Base-by-base conservation (phyloP, 1,140 invertebrate genomes). In the Neelides sp. region DNA sequence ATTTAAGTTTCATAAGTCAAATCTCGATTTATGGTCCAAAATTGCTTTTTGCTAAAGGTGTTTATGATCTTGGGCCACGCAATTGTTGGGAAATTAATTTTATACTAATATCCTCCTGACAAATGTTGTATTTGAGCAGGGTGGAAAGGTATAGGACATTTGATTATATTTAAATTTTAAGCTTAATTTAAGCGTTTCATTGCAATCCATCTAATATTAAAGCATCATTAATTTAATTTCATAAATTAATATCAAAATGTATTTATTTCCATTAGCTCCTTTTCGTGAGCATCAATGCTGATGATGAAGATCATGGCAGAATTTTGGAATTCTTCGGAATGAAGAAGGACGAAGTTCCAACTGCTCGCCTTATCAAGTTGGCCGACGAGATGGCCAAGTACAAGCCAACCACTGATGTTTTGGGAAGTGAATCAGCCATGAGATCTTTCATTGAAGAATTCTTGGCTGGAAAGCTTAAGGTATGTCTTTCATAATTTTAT, bases 251-350 rank as follows among this genome's bases (percentile, higher is more conserved):
- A 19, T 2, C 13, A 22, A 22, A 10, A n/a, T 10, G 26, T 48
- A 42, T 19, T 50, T 59, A 57, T 49, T 44, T 40, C 66, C 65
- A n/a, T 15, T 56, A 82, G 76, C 71, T 87, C 48, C 76, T 98
- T 50, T 95, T 96, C 63, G 93, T 99, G 10, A 88, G 84, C 49
- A 92, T 99, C 65, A 83, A 98, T 69, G 80, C 85, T 35, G 88
- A 90, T 64, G 87, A 96, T 68, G 83, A 91, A 67, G 95, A 98
- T 65, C 94, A 98, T 68, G 79, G 83, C 58, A 80, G 93, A 65
- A 98, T 99, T 65, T 75, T 98, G 62, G 95, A 98, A 72, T 98
- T 95, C 86, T 99, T 99, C 68, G 95, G 95, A 58, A 83, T 98
- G 77, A 91, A 88, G 70, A 84, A 85, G 63, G 80, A 84, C 17